Evolutionary conservation across 2,888 invertebrate genomes (phyloP).

Genomic region (Scrobipalpa costella): DNA sequence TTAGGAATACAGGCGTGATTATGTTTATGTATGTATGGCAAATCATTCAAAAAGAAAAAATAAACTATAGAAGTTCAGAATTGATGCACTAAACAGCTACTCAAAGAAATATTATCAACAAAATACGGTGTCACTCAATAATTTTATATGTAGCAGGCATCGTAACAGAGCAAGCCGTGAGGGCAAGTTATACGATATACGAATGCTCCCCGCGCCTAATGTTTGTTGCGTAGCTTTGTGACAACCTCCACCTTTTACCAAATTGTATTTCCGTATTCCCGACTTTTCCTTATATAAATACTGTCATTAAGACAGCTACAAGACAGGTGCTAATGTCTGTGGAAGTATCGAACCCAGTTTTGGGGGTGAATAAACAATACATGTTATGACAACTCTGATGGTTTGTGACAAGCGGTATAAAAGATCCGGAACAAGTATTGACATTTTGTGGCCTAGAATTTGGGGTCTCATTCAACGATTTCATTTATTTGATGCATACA

Average conservation of each 20-base stretch:
- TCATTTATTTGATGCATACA: no score
- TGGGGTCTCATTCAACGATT: neutral
- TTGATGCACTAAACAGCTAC: no score
- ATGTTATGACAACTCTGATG: conserved; percentile 50
- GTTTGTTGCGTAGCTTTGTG: conserved; percentile 73
- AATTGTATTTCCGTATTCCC: conserved; percentile 80
- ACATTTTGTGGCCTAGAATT: neutral
- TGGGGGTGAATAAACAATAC: conserved; percentile 64
- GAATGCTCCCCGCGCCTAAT: conserved; percentile 56
- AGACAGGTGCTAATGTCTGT: conserved; percentile 76
- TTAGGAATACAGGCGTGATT: no score
- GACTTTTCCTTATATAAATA: conserved; percentile 81
- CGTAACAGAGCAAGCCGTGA: conserved; percentile 28
- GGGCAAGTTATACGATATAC: neutral
- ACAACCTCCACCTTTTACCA: conserved; percentile 77
- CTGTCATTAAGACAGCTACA: conserved; percentile 76
- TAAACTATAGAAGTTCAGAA: no score
- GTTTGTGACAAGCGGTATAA: conserved; percentile 43
- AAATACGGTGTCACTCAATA: conserved; percentile 24
- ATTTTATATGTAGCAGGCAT: conserved; percentile 26
- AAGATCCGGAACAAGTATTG: conserved; percentile 38
- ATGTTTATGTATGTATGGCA: no score
- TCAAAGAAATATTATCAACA: neutral
- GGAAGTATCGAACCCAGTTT: conserved; percentile 65
- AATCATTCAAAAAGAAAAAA: no score